These are phyloP conservation scores for Sesia apiformis DNA, from an alignment of 2,888 invertebrate genomes.

Conservation along the genomic window DNA sequence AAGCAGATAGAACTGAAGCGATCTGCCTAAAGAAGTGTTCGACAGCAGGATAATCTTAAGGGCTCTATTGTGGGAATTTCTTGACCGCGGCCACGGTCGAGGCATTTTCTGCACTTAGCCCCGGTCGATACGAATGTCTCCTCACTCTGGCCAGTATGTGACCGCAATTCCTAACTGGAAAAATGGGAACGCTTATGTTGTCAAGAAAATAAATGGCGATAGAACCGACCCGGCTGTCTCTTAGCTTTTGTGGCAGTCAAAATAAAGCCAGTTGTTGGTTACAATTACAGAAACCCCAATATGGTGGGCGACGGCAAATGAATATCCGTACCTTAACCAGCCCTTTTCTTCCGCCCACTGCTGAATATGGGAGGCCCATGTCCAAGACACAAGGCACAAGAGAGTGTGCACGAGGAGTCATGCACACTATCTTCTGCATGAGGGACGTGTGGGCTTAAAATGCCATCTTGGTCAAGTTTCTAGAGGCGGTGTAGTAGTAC, in stretches of 20 bases:
- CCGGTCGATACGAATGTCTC: slow-evolving; percentile 24
- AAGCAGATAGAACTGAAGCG: too few relatives aligned
- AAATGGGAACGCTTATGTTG: slow-evolving; percentile 45
- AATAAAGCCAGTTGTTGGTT: slow-evolving; percentile 31
- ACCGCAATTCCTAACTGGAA: slow-evolving; percentile 44
- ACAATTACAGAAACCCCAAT: slow-evolving; percentile 34
- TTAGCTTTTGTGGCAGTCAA: slow-evolving; percentile 16
- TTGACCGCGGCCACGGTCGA: slow-evolving; percentile 23
- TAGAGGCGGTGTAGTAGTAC: too few relatives aligned
- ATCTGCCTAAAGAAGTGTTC: too few relatives aligned
- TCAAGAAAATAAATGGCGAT: slow-evolving; percentile 37
- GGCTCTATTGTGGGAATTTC: slow-evolving; percentile 37
- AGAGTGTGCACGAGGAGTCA: too few relatives aligned
- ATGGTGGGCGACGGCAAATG: slow-evolving; percentile 19
- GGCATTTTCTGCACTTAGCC: slow-evolving; percentile 50
- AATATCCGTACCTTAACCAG: slow-evolving; percentile 41
- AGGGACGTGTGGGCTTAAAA: too few relatives aligned
- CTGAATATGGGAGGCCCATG: too few relatives aligned
- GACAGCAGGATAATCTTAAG: slow-evolving; percentile 16
- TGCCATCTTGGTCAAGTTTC: too few relatives aligned
- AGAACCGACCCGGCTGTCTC: slow-evolving; percentile 3
- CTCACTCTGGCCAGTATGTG: slow-evolving; percentile 30
- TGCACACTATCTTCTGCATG: too few relatives aligned
- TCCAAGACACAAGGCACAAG: too few relatives aligned
- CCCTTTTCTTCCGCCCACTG: neutral